Conservation (phyloP, 1,140 invertebrate species). For the Diuraphis noxia region DNA sequence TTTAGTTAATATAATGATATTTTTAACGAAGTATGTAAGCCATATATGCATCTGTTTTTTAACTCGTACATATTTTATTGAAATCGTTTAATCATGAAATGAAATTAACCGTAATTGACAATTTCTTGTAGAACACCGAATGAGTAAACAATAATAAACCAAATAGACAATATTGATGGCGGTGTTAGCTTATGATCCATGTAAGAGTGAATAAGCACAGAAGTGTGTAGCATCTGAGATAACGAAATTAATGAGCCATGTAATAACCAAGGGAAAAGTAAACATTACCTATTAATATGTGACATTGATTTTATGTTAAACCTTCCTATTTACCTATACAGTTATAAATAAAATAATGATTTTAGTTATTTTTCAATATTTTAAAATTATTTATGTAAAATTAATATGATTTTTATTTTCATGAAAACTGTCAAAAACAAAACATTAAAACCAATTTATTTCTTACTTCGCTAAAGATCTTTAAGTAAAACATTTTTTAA, state of each 20-base stretch:
- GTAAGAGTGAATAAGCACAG: not conserved
- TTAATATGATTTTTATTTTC: not conserved
- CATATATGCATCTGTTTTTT: not conserved
- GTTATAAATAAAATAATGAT: not conserved
- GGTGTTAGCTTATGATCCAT: not conserved
- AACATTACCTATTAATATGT: not conserved
- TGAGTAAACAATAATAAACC: not conserved
- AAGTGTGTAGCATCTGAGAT: not conserved
- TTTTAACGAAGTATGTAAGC: not conserved
- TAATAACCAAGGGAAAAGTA: not conserved
- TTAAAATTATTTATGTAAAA: too few relatives aligned
- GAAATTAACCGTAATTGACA: not conserved
- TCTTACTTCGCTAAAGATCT: not conserved
- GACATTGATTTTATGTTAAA: not conserved
- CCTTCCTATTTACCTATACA: not conserved
- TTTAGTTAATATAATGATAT: too few relatives aligned
- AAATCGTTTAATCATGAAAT: not conserved
- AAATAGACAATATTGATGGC: not conserved
- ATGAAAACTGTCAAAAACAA: not conserved
- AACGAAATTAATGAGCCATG: conserved; percentile 15
- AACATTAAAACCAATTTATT: not conserved
- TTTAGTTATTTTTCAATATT: not conserved
- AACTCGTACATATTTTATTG: not conserved
- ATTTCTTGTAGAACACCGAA: not conserved
- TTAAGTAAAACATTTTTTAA: not conserved